Percentiles rank a stretch among this genome's conserved stretches.
Conservation (phyloP, 2,113 vertebrate species). For the Hippocampus abdominalis region DNA sequence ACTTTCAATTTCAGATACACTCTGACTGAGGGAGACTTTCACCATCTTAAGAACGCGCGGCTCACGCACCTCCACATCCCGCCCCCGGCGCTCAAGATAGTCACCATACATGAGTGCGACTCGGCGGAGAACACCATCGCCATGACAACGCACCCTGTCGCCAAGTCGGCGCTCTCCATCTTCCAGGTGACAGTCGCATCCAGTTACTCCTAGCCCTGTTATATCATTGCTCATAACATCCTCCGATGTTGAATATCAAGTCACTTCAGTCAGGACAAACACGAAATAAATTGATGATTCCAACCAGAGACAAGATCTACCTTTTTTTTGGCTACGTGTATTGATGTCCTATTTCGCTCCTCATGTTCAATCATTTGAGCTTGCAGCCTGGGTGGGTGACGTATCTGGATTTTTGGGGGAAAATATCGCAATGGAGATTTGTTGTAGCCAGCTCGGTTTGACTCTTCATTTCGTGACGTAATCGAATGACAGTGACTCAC, state of each 20-base stretch:
- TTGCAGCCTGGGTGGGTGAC: not conserved
- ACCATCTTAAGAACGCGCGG: conserved; percentile 94
- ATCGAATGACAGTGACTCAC: not conserved
- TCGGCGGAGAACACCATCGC: conserved; percentile 83
- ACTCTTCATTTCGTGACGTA: not conserved
- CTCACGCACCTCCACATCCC: conserved; percentile 88
- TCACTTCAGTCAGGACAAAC: conserved; percentile 24
- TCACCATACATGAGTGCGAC: conserved; percentile 96
- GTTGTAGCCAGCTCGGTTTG: not conserved
- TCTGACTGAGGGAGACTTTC: conserved; percentile 94
- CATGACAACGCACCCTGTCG: conserved; percentile 70
- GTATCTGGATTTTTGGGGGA: not conserved
- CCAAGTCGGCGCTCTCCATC: conserved; percentile 88
- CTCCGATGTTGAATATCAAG: conserved; percentile 30
- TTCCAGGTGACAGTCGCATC: conserved; percentile 80
- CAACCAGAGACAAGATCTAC: not conserved
- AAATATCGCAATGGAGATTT: not conserved
- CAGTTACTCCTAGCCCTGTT: conserved; percentile 10
- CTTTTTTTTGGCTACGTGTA: conserved; percentile 9
- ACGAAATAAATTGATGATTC: not conserved
- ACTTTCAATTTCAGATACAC: conserved; percentile 80
- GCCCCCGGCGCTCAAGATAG: conserved; percentile 84
- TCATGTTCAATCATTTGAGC: conserved; percentile 10
- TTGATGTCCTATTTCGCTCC: conserved; percentile 38
- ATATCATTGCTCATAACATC: conserved; percentile 23